Conservation (phyloP, 2,797 vertebrate species). For the Falco rusticolus region DNA sequence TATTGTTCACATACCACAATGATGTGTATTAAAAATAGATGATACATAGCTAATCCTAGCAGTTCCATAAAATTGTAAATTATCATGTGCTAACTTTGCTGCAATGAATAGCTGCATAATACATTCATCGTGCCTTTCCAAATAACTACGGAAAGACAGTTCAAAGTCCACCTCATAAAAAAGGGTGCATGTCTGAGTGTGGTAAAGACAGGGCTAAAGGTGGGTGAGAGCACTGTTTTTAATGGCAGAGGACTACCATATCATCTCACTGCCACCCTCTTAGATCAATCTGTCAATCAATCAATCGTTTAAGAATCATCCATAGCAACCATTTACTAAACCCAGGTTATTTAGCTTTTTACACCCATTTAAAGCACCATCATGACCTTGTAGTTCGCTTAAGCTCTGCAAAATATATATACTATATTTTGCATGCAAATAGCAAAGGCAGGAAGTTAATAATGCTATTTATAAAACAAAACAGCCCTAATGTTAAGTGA, state of each 20-base stretch:
- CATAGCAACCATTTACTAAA: not conserved
- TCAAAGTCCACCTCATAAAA: slow-evolving; percentile 55
- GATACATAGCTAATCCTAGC: slow-evolving; percentile 57
- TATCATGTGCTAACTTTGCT: slow-evolving; percentile 51
- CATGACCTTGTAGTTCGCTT: slow-evolving; percentile 30
- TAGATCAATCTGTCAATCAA: slow-evolving; percentile 6
- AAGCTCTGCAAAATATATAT: slow-evolving; percentile 28
- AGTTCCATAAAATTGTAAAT: slow-evolving; percentile 46
- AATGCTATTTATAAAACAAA: slow-evolving; percentile 52
- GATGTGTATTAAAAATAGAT: slow-evolving; percentile 62
- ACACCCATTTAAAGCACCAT: slow-evolving; percentile 25
- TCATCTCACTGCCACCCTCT: not conserved
- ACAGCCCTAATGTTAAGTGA: slow-evolving; percentile 20
- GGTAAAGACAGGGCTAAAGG: not conserved
- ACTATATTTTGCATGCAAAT: slow-evolving; percentile 38
- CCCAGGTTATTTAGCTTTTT: slow-evolving; percentile 18
- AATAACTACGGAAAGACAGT: not conserved
- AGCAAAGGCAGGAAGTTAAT: slow-evolving; percentile 33
- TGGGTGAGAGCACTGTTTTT: not conserved
- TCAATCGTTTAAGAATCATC: not conserved
- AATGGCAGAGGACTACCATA: not conserved
- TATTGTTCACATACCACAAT: slow-evolving; percentile 43
- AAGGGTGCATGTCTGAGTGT: not conserved
- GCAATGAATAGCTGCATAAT: not conserved
- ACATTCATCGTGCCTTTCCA: not conserved